These are phyloP conservation scores for Tachina lurida DNA, from an alignment of 2,888 invertebrate genomes.

Conservation along the genomic window DNA sequence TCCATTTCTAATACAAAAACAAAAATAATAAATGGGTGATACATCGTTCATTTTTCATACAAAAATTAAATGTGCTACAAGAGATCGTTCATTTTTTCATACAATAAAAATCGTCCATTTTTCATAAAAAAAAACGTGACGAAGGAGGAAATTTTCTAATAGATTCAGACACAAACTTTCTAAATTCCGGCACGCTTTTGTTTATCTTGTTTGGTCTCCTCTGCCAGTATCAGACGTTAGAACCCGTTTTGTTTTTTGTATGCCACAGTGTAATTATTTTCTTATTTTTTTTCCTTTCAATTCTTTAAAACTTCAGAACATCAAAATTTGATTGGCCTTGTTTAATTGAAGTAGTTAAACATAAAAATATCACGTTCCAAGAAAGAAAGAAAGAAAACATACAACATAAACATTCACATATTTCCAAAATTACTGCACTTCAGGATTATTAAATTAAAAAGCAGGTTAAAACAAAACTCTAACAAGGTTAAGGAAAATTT, in stretches of 20 bases:
- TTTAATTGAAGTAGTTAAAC: constrained; percentile 4
- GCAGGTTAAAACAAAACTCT: constrained; percentile 6
- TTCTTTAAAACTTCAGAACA: not conserved
- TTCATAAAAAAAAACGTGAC: no score
- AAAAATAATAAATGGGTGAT: no score
- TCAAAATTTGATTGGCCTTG: constrained; percentile 20
- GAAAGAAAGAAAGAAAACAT: not conserved
- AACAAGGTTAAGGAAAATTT: not conserved
- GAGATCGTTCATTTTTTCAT: no score
- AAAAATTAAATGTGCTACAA: no score
- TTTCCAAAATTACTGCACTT: constrained; percentile 7
- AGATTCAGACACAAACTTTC: no score
- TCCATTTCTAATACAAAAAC: no score
- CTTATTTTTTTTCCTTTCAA: no score
- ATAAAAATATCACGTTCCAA: constrained; percentile 35
- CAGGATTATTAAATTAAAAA: constrained; percentile 39
- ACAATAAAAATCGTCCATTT: no score
- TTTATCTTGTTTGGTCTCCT: not conserved
- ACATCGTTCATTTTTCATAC: no score
- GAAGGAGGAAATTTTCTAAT: no score
- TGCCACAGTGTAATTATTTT: no score
- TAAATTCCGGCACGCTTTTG: not conserved
- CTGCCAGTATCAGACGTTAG: not conserved
- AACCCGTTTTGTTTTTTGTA: not conserved
- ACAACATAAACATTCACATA: not conserved